Conservation (phyloP, 1,140 invertebrate genomes). For the Scylla paramamosain region DNA sequence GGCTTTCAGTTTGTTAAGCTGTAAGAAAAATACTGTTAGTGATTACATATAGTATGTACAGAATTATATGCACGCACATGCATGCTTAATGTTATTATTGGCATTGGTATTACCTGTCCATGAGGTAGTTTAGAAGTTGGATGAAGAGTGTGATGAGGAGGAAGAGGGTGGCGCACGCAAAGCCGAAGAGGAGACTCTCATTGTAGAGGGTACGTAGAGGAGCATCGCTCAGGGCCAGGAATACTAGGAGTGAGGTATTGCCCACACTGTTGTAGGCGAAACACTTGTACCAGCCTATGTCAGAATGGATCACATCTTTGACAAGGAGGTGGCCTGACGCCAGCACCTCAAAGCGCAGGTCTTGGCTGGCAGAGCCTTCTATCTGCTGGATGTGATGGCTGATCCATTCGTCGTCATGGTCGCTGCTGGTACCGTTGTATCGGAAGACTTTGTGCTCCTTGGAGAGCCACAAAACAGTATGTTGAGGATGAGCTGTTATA, state of each 20-base stretch:
- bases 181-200: slow-evolving; percentile 91
- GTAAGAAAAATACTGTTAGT: background rate
- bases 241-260: slow-evolving; percentile 82
- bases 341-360: slow-evolving; percentile 80
- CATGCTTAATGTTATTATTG: background rate
- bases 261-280: slow-evolving; percentile 90
- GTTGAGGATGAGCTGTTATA: slow-evolving; percentile 88
- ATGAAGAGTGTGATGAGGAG: slow-evolving; percentile 88
- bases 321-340: slow-evolving; percentile 87
- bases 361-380: slow-evolving; percentile 69
- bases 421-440: slow-evolving; percentile 50
- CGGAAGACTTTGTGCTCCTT: slow-evolving; percentile 83
- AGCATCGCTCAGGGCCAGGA: slow-evolving; percentile 86
- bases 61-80: background rate
- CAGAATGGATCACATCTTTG: slow-evolving; percentile 85
- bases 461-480: slow-evolving; percentile 92
- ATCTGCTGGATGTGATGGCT: slow-evolving; percentile 63
- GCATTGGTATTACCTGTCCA: slow-evolving; percentile 72
- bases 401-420: slow-evolving; percentile 42
- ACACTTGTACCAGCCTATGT: slow-evolving; percentile 94
- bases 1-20: background rate
- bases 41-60: background rate
- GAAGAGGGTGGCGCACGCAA: slow-evolving; percentile 88
- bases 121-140: slow-evolving; percentile 84
- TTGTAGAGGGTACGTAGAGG: slow-evolving; percentile 89